A percentile compares a stretch with the other conserved stretches of the same genome.
phyloP scores from a whole-genome alignment of 2,888 invertebrate species.

The Hirtodrosophila cameraria region DNA sequence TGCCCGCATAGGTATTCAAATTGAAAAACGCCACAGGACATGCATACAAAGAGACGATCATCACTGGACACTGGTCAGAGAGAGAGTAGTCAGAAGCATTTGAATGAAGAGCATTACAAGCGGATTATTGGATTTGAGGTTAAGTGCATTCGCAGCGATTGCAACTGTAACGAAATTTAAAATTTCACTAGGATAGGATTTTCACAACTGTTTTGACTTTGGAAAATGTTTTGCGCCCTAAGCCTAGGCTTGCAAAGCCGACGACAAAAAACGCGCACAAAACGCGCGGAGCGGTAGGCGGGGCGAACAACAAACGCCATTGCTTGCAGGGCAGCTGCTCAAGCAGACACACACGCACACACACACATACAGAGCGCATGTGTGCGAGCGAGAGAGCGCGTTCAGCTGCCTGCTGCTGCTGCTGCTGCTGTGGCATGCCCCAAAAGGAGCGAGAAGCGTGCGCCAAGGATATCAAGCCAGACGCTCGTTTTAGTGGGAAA shows the following conservation, averaged over 20 bases:
- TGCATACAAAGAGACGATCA: conserved; percentile 33
- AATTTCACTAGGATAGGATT: conserved; percentile 47
- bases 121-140: conserved; percentile 80
- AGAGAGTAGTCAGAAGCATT: conserved; percentile 16
- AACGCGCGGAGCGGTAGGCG: conserved; percentile 62
- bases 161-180: conserved; percentile 56
- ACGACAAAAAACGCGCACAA: conserved; percentile 53
- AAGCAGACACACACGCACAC: conserved; percentile 17
- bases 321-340: conserved; percentile 56
- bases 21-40: conserved; percentile 69
- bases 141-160: conserved; percentile 66
- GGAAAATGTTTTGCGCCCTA: conserved; percentile 33
- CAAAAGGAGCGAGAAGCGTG: conserved; percentile 57
- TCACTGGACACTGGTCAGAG: conserved; percentile 44
- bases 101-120: conserved; percentile 73
- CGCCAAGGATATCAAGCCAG: conserved; percentile 43
- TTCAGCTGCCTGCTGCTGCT: conserved; percentile 48
- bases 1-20: conserved; percentile 62
- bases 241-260: conserved; percentile 19
- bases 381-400: conserved; percentile 18
- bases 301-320: conserved; percentile 76
- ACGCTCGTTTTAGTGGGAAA: conserved; percentile 52
- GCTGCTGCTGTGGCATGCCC: conserved; percentile 67
- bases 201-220: conserved; percentile 70
- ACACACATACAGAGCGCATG: conserved; percentile 5